Percentiles rank a stretch among this genome's conserved stretches.
These are phyloP conservation scores for Neofelis nebulosa DNA, from an alignment of 2,113 vertebrate genomes.

Conservation along the genomic window DNA sequence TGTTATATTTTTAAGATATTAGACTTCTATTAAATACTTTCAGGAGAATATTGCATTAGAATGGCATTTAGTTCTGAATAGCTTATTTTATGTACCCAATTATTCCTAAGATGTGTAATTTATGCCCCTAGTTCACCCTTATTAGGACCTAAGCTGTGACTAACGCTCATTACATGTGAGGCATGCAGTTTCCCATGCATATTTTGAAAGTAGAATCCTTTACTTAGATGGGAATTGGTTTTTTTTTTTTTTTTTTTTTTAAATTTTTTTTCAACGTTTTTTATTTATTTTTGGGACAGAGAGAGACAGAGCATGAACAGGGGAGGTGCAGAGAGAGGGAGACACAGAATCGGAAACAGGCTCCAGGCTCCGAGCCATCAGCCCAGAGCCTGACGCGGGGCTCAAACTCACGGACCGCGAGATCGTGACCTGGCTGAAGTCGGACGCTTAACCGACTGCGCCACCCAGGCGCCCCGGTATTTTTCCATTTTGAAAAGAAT, in stretches of 20 bases:
- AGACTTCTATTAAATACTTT: slow-evolving; percentile 17
- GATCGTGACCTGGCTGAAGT: no score
- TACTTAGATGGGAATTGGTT: not conserved
- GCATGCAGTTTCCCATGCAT: not conserved
- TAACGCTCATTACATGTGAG: not conserved
- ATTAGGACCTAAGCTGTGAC: not conserved
- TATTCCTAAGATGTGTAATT: not conserved
- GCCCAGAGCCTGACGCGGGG: no score
- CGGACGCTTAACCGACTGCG: no score
- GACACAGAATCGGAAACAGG: no score
- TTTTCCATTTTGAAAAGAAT: not conserved
- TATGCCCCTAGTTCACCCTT: not conserved
- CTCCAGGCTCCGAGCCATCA: no score
- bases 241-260: no score
- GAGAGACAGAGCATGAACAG: no score
- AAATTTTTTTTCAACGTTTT: no score
- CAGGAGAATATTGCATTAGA: not conserved
- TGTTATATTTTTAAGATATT: not conserved
- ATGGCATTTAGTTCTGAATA: not conserved
- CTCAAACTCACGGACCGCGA: no score
- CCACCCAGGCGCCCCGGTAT: no score
- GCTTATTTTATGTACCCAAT: not conserved
- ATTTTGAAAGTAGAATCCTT: slow-evolving; percentile 29
- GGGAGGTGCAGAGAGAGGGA: no score
- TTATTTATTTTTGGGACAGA: no score